A percentile compares a stretch with the other conserved stretches of the same genome.
Conservation (phyloP, 1,140 invertebrate species). For the Rhyzopertha dominica region DNA sequence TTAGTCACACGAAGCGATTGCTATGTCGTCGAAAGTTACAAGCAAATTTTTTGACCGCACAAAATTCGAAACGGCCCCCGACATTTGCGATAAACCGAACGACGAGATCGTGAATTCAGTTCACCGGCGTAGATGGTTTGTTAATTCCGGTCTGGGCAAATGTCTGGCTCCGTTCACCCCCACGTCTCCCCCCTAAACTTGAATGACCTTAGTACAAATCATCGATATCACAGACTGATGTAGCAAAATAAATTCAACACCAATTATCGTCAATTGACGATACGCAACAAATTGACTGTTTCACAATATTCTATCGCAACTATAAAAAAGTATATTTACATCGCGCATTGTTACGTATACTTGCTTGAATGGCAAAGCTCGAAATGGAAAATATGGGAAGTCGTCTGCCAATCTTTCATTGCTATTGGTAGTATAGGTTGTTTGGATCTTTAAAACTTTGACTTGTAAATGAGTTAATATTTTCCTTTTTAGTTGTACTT, state of each 20-base stretch:
- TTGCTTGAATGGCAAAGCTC: conserved; percentile 14
- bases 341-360: conserved; percentile 33
- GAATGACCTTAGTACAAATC: conserved; percentile 32
- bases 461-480: too few relatives aligned
- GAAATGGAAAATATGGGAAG: conserved; percentile 14
- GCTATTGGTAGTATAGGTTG: conserved; percentile 4
- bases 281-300: conserved; percentile 1
- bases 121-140: conserved; percentile 1
- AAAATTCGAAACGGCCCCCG: conserved; percentile 3
- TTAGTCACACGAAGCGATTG: conserved; percentile 27
- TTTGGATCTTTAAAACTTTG: conserved; percentile 18
- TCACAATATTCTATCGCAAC: conserved; percentile 25
- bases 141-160: conserved; percentile 3
- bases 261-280: conserved; percentile 14
- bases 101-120: background rate
- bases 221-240: conserved; percentile 45
- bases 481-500: too few relatives aligned
- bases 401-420: conserved; percentile 2
- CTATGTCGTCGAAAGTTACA: conserved; percentile 10
- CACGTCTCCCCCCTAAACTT: conserved; percentile 15
- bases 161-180: conserved; percentile 12
- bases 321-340: conserved; percentile 32
- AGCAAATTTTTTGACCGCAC: background rate
- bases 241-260: conserved; percentile 38
- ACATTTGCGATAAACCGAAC: background rate